Conservation (phyloP, 2,797 vertebrate genomes). For the Oceanodroma leucorhoa region DNA sequence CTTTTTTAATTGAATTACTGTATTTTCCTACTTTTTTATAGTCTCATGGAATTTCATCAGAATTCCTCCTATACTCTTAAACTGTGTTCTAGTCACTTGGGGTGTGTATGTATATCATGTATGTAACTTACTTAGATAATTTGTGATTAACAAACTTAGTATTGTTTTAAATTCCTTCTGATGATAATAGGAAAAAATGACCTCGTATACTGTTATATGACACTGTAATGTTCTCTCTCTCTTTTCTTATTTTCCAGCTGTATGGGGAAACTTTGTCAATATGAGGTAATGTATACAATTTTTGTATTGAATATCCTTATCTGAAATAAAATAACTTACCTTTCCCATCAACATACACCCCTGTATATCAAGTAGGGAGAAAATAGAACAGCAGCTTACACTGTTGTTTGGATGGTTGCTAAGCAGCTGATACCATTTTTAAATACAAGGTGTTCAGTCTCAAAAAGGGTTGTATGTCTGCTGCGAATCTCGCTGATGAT, state of each 20-base stretch:
- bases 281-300: conserved; percentile 86
- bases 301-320: background rate
- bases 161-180: background rate
- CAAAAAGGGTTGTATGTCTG: background rate
- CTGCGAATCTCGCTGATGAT: background rate
- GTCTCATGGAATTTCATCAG: background rate
- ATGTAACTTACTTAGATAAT: background rate
- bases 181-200: background rate
- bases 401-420: background rate
- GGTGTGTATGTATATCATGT: background rate
- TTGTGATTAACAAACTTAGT: background rate
- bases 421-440: background rate
- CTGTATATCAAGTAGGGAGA: background rate
- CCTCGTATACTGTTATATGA: background rate
- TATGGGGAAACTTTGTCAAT: conserved; percentile 95
- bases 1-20: background rate
- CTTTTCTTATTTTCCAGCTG: conserved; percentile 83
- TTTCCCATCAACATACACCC: background rate
- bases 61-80: background rate
- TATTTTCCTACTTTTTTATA: background rate
- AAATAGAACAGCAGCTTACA: background rate
- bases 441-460: background rate
- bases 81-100: background rate
- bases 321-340: background rate
- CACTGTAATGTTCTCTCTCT: conserved; percentile 37